Evolutionary conservation across 2,113 vertebrate genomes (phyloP), one percentile per base, ranked within the genome.

Genomic region (Larimichthys crocea): DNA sequence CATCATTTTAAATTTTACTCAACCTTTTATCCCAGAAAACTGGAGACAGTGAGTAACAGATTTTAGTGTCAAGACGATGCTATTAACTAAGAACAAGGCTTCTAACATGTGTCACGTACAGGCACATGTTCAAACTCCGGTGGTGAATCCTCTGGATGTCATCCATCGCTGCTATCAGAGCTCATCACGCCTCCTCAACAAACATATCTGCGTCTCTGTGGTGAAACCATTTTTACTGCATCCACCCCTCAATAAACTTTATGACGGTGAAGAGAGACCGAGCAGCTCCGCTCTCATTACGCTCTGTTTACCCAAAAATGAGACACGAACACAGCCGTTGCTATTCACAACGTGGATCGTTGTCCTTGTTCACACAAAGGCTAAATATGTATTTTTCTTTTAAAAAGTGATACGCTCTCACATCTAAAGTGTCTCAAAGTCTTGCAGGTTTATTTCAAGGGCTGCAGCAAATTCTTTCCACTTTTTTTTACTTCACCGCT

Each of bases 201-300:
- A 90, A 88, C 91, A 89, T 93, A 48, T 88, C 90, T 92, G 66
- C 31, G 91, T 94, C 89, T 88, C 94, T 88, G 91, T 90, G 92
- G 77, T 92, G 92, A 91, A 84, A 61, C 80, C 67, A 8, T 74
- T 84, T 90, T 94, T 92, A 94, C 76, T 55, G 84, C 88, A 1
- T 5, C 57, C 64, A 65, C 60, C 76, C 88, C 65, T 84, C 76
- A 69, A 93, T 94, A 94, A 95, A 94, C 15, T 95, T 94, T 94
- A 95, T 88, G 84, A 80, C 19, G 19, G 24, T 20, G 73, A 83
- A 75, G 80, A 78, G 75, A 52, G 48, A 17, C 22, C 16, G 29
- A 72, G 65, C 80, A 46, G 83, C 88, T 75, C 44, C 0, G 57
- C 85, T 80, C 82, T 80, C 82, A 89, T 92, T 85, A 82, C 9